Evolutionary conservation across 2,797 vertebrate species (phyloP).

Genomic region (Helarctos malayanus): DNA sequence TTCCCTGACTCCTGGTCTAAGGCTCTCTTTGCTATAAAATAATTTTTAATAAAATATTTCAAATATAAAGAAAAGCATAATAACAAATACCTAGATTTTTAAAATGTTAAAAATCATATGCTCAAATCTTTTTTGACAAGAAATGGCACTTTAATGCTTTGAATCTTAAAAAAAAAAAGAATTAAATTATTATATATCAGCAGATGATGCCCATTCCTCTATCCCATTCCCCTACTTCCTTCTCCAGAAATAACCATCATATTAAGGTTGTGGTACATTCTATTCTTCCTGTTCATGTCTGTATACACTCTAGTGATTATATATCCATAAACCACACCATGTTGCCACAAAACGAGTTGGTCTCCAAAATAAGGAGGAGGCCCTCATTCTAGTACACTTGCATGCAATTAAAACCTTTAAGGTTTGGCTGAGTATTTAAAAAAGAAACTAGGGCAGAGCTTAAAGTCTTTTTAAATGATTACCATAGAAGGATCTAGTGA

Average conservation of each 20-base stretch:
- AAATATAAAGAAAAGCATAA: neutral
- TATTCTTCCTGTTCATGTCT: neutral
- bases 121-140: neutral
- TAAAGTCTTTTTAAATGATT: neutral
- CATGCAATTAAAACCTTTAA: neutral
- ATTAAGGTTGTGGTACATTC: neutral
- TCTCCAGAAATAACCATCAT: neutral
- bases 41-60: neutral
- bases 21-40: neutral
- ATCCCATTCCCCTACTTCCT: neutral
- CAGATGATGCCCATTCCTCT: neutral
- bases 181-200: neutral
- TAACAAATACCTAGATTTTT: neutral
- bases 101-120: neutral
- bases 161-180: neutral
- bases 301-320: neutral
- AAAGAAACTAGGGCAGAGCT: constrained; percentile 1
- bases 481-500: constrained; percentile 11
- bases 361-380: neutral
- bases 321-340: neutral
- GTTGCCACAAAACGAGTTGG: neutral
- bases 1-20: neutral
- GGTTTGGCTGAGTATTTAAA: neutral
- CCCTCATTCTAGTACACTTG: neutral
- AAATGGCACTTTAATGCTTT: neutral